Percentiles rank a stretch among this genome's conserved stretches.
phyloP scores from a whole-genome alignment of 2,888 invertebrate species.

The Polydesmus complanatus region DNA sequence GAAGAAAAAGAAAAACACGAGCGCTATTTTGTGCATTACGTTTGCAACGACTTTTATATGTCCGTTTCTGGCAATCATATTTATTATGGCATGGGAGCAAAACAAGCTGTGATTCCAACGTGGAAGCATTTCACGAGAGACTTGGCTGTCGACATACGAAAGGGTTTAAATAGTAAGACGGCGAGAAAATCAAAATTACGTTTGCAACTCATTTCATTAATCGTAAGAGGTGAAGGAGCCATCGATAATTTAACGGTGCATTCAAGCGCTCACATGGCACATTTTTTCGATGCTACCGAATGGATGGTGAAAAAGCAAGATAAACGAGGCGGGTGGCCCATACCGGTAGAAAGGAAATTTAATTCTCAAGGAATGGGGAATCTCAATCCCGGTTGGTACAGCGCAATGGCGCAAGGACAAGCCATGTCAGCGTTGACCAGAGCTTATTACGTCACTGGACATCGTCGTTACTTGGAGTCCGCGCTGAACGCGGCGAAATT shows the following conservation, averaged over 20 bases:
- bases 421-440: slow-evolving; percentile 81
- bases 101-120: slow-evolving; percentile 17
- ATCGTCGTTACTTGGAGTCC: slow-evolving; percentile 57
- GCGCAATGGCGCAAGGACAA: slow-evolving; percentile 98
- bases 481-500: slow-evolving; percentile 67
- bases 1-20: slow-evolving; percentile 54
- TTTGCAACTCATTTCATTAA: slow-evolving; percentile 52
- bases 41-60: slow-evolving; percentile 56
- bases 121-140: slow-evolving; percentile 77
- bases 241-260: slow-evolving; percentile 64
- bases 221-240: slow-evolving; percentile 54
- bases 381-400: slow-evolving; percentile 81
- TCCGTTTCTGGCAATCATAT: slow-evolving; percentile 55
- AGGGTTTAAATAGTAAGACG: slow-evolving; percentile 46
- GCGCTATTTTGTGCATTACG: slow-evolving; percentile 66
- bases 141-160: slow-evolving; percentile 76
- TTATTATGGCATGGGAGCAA: slow-evolving; percentile 61
- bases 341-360: slow-evolving; percentile 55
- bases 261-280: slow-evolving; percentile 71
- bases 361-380: slow-evolving; percentile 58
- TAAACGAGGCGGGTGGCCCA: slow-evolving; percentile 78
- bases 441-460: slow-evolving; percentile 66
- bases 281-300: slow-evolving; percentile 80
- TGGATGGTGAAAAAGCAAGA: slow-evolving; percentile 87
- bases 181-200: slow-evolving; percentile 44